Evolutionary conservation across 2,888 invertebrate species (phyloP).

Genomic region (Nymphalis c-album): DNA sequence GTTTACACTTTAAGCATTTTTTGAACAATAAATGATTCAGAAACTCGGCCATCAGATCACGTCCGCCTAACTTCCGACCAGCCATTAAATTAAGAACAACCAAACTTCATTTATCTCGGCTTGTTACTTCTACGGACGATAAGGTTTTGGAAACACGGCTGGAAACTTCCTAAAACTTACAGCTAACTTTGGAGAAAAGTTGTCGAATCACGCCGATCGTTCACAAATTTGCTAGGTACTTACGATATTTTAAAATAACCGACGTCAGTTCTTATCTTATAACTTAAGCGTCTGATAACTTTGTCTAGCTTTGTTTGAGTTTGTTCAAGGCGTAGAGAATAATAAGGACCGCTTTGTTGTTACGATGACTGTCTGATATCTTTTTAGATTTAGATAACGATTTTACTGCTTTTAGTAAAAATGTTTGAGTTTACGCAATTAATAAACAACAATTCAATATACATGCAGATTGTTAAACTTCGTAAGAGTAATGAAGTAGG

Average conservation of each 20-base stretch:
- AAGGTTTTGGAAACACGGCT: slow-evolving; percentile 72
- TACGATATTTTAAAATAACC: slow-evolving; percentile 74
- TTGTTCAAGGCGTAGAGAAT: slow-evolving; percentile 19
- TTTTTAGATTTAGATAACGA: slow-evolving; percentile 9
- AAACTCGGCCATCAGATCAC: slow-evolving; percentile 62
- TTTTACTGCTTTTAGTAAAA: background rate
- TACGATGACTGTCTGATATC: slow-evolving; percentile 20
- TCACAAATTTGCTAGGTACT: slow-evolving; percentile 74
- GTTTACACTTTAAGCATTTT: slow-evolving; percentile 43
- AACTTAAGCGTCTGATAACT: slow-evolving; percentile 39
- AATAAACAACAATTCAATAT: too few relatives aligned
- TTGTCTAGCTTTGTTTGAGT: slow-evolving; percentile 27
- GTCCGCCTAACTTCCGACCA: slow-evolving; percentile 70
- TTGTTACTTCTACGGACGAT: slow-evolving; percentile 76
- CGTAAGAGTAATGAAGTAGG: slow-evolving; percentile 20
- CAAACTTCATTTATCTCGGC: slow-evolving; percentile 79
- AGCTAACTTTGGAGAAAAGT: slow-evolving; percentile 67
- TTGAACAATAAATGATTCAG: slow-evolving; percentile 63
- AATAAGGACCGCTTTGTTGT: slow-evolving; percentile 22
- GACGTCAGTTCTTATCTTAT: slow-evolving; percentile 62
- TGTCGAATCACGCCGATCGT: slow-evolving; percentile 76
- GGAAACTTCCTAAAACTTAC: slow-evolving; percentile 65
- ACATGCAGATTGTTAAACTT: background rate
- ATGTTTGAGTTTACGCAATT: background rate
- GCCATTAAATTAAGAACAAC: slow-evolving; percentile 79